These are phyloP conservation scores for Pangasianodon hypophthalmus DNA, from an alignment of 2,113 vertebrate species.

Conservation along the genomic window DNA sequence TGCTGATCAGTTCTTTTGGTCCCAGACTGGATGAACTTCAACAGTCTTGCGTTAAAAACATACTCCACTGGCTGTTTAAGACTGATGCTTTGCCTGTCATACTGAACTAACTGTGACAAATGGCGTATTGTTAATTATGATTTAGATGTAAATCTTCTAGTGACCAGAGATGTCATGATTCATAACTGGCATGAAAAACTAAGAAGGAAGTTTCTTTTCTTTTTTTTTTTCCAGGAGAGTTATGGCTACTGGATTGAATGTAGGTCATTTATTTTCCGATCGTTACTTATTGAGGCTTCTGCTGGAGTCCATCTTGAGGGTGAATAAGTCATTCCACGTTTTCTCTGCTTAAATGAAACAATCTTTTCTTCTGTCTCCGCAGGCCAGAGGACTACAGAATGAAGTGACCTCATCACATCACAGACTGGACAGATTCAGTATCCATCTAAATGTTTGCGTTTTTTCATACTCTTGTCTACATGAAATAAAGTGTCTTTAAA, in stretches of 20 bases:
- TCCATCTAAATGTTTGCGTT: neutral
- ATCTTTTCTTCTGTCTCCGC: constrained; percentile 54
- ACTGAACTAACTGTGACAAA: constrained; percentile 11
- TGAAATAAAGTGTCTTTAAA: constrained; percentile 37
- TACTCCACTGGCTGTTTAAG: neutral
- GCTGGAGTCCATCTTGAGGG: neutral
- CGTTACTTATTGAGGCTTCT: constrained; percentile 9
- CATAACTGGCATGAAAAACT: constrained; percentile 4
- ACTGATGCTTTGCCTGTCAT: neutral
- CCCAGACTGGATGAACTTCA: neutral
- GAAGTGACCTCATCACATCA: constrained; percentile 64
- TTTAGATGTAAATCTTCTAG: constrained; percentile 10
- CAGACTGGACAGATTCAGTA: neutral
- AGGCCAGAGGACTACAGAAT: constrained; percentile 77
- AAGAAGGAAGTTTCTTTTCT: neutral
- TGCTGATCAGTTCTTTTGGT: constrained; percentile 2
- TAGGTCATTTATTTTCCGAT: neutral
- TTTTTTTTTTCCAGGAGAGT: neutral
- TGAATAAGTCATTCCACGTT: constrained; percentile 41
- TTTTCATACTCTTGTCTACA: constrained; percentile 3
- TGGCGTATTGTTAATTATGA: neutral
- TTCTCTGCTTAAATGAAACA: constrained; percentile 13
- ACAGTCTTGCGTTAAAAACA: neutral
- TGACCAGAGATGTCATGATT: neutral
- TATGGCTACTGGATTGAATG: constrained; percentile 10